Base-by-base conservation (phyloP, 2,888 invertebrate genomes). In the Phaonia tiefii region DNA sequence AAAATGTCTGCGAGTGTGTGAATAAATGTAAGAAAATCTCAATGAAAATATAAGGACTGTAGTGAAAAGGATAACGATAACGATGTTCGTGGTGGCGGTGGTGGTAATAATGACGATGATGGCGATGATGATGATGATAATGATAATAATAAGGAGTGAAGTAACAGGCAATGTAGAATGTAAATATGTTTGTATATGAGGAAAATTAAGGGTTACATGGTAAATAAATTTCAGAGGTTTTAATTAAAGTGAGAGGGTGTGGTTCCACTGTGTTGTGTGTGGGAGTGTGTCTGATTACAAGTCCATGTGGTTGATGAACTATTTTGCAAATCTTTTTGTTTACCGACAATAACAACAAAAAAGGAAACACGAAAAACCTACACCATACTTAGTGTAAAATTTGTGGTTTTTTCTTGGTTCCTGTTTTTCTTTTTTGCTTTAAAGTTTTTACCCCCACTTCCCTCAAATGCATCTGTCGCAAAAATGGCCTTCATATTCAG, bases 201-300 rank as follows among this genome's bases (percentile, higher is more conserved):
- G 63, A 65, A 80, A 80, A 80, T 80, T 74, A 80, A 74, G 73
- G 74, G 56, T 76, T 80, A 77, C 77, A 77, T 71, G 73, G 46
- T 70, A 80, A 80, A 80, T 70, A 76, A 74, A 77, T 77, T 76
- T 74, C 39, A 58, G 58, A 71, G 74, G 67, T 76, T 80, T 63
- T 74, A 70, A 71, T 77, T 77, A 77, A 80, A 80, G 70, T 76
- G 51, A 65, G 63, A 70, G 74, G 69, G 70, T 69, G 80, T 67
- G 75, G 69, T 67, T 72, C 15, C n/a, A 11, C 44, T 11, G 46
- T 46, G n/a, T 3, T 15, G 63, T 42, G 39, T 31, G 56, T 26
- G 58, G 58, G 25, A 15, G n/a, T n/a, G 25, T 58, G 58, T 31
- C 1, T 70, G 42, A 51, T 51, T 66, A 22, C n/a, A n/a, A n/a